Evolutionary conservation across 2,113 vertebrate species (phyloP).

Genomic region (Anhinga rufa): DNA sequence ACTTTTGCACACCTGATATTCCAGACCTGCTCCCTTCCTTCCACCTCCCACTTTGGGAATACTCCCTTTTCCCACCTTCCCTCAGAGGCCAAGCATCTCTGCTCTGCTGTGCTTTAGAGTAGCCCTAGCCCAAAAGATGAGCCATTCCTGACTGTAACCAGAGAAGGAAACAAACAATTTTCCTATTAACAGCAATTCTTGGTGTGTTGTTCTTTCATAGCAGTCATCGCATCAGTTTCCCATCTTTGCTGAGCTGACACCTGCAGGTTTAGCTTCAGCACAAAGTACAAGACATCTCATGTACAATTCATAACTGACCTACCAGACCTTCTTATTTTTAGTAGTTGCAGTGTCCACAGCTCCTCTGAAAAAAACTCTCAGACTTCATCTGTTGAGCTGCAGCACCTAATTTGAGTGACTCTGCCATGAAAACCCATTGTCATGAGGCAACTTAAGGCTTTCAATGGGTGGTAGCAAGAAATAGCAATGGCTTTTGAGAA

Average conservation of each 20-base stretch:
- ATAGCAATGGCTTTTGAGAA: neutral
- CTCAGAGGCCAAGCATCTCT: neutral
- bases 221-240: neutral
- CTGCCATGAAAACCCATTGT: neutral
- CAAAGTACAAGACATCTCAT: fast-evolving
- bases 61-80: neutral
- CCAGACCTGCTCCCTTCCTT: neutral
- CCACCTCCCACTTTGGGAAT: neutral
- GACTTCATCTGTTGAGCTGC: neutral
- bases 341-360: neutral
- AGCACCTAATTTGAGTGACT: neutral
- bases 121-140: neutral
- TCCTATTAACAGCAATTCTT: neutral
- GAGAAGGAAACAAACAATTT: neutral
- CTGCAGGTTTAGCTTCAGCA: neutral
- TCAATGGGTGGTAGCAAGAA: neutral
- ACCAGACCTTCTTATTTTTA: neutral
- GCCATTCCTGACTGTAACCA: neutral
- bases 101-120: fast-evolving
- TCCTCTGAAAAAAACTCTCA: neutral
- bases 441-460: neutral
- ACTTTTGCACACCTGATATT: neutral
- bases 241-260: neutral
- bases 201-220: neutral
- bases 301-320: neutral